Percentiles rank a stretch among this genome's conserved stretches.
These are phyloP conservation scores for Psilopsiagon aurifrons DNA, from an alignment of 2,113 vertebrate genomes.

Conservation along the genomic window DNA sequence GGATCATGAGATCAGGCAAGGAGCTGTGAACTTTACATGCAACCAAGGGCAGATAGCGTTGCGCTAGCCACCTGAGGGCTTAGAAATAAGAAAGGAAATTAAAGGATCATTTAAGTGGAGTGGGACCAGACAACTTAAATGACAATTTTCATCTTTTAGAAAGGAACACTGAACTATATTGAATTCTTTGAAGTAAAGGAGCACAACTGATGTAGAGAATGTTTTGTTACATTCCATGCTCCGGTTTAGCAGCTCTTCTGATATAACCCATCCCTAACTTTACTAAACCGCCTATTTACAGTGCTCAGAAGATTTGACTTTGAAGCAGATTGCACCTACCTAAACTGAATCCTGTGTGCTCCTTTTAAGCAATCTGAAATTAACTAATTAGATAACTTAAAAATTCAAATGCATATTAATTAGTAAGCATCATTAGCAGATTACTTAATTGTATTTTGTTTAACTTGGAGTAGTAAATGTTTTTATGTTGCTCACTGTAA, in stretches of 20 bases:
- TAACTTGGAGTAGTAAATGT: background rate
- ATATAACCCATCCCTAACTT: background rate
- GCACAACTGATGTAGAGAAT: conserved; percentile 15
- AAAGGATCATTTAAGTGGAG: conserved; percentile 92
- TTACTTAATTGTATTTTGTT: background rate
- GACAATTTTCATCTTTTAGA: conserved; percentile 45
- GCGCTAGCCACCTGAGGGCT: conserved; percentile 82
- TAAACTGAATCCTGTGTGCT: background rate
- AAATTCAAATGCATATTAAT: background rate
- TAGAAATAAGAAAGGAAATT: conserved; percentile 88
- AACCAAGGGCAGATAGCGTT: conserved; percentile 67
- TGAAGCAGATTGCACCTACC: background rate
- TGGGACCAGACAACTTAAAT: conserved; percentile 58
- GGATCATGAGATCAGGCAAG: conserved; percentile 82
- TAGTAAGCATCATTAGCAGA: background rate
- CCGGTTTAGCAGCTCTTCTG: conserved; percentile 33
- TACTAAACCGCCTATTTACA: conserved; percentile 19
- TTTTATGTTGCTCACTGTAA: background rate
- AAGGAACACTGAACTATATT: conserved; percentile 59
- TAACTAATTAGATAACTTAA: background rate
- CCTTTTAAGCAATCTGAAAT: background rate
- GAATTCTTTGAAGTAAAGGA: conserved; percentile 72
- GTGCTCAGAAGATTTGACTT: conserved; percentile 3
- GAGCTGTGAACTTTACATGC: conserved; percentile 88
- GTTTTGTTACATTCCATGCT: conserved; percentile 51